phyloP scores from a whole-genome alignment of 2,888 invertebrate species.

The Tortrix viridana region DNA sequence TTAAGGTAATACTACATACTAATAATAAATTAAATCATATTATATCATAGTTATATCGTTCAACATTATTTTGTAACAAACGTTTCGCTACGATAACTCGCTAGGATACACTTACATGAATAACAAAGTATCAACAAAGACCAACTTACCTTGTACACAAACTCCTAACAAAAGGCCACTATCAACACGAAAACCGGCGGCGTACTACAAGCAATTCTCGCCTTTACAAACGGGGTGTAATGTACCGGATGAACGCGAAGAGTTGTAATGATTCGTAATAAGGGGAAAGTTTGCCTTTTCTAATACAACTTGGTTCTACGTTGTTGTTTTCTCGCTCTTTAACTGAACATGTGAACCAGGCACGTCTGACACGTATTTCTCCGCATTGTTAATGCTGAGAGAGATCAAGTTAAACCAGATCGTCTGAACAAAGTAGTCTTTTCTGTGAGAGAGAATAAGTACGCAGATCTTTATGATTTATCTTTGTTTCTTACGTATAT shows the following conservation, averaged over 20 bases:
- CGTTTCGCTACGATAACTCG: background rate
- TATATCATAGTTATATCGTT: no score
- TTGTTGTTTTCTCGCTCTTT: no score
- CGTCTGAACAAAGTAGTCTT: no score
- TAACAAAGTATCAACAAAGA: constrained; percentile 15
- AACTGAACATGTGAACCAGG: no score
- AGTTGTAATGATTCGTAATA: constrained; percentile 41
- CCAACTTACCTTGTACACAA: constrained; percentile 19
- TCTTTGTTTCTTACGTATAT: constrained; percentile 13
- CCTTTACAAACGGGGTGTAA: constrained; percentile 32
- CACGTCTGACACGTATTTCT: no score
- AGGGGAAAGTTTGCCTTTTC: constrained; percentile 35
- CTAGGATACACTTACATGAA: background rate
- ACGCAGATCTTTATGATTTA: constrained; percentile 29
- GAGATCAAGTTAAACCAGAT: no score
- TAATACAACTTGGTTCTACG: constrained; percentile 30
- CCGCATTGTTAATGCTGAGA: no score
- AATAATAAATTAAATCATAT: no score
- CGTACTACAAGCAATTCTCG: constrained; percentile 22
- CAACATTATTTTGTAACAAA: no score
- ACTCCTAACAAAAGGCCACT: constrained; percentile 18
- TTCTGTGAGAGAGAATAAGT: no score
- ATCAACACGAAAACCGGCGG: constrained; percentile 15
- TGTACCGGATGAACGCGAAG: constrained; percentile 34
- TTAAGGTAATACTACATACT: no score